Percentiles rank a stretch among this genome's conserved stretches.
These are phyloP conservation scores for Echeneis naucrates DNA, from an alignment of 2,797 vertebrate genomes.

Conservation along the genomic window DNA sequence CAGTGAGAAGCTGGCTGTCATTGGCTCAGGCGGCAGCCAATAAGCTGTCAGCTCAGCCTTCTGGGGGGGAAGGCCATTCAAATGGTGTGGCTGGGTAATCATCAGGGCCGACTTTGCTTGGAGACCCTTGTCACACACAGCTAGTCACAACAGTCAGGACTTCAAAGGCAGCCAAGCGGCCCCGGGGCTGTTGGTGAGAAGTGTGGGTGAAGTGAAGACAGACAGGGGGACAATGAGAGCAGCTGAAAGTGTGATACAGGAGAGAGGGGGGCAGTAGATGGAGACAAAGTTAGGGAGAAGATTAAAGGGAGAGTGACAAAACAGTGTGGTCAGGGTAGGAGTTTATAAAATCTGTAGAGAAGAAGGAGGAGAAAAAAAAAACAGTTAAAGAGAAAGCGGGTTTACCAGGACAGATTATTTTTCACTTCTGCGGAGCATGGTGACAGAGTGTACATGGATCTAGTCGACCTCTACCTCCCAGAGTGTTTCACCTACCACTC, in stretches of 20 bases:
- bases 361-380: background rate
- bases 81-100: slow-evolving; percentile 58
- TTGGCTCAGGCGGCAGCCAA: slow-evolving; percentile 72
- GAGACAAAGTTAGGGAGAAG: slow-evolving; percentile 49
- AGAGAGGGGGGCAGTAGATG: slow-evolving; percentile 56
- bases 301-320: slow-evolving; percentile 39
- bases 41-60: slow-evolving; percentile 40
- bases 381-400: slow-evolving; percentile 1
- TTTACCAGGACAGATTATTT: slow-evolving; percentile 10
- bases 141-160: slow-evolving; percentile 69
- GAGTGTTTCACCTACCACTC: slow-evolving; percentile 84
- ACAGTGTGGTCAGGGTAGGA: slow-evolving; percentile 19
- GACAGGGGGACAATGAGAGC: slow-evolving; percentile 42
- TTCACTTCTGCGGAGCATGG: slow-evolving; percentile 66
- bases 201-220: slow-evolving; percentile 62
- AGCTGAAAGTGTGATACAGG: slow-evolving; percentile 34
- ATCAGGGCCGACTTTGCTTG: slow-evolving; percentile 57
- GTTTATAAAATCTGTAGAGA: slow-evolving; percentile 9
- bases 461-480: slow-evolving; percentile 83
- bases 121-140: slow-evolving; percentile 67
- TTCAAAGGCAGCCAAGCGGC: slow-evolving; percentile 56
- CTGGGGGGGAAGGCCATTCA: slow-evolving; percentile 69
- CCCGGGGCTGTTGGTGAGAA: slow-evolving; percentile 45
- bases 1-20: slow-evolving; percentile 47
- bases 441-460: slow-evolving; percentile 79